phyloP scores from a whole-genome alignment of 1,140 invertebrate species.

The Andricus grossulariae region DNA sequence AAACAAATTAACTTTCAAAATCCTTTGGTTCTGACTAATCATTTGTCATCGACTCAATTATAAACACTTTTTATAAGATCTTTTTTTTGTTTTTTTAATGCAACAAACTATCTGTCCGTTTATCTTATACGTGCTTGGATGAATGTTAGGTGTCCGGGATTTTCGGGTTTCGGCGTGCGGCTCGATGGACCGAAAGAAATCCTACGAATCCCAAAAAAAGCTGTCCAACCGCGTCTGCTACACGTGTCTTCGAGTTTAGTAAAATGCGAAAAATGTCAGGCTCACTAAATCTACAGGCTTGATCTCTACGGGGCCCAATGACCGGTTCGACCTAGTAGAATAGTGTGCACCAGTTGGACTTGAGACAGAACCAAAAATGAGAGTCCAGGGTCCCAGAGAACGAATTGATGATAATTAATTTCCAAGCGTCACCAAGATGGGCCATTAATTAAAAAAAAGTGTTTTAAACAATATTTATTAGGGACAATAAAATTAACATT shows the following conservation, averaged over 20 bases:
- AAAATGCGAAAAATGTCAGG: conserved; percentile 60
- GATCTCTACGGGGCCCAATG: conserved; percentile 43
- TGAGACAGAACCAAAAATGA: conserved; percentile 32
- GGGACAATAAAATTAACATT: conserved; percentile 16
- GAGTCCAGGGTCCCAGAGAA: neutral
- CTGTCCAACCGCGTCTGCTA: conserved; percentile 55
- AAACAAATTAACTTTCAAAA: neutral
- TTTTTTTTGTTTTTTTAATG: conserved; percentile 37
- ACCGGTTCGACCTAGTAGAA: conserved; percentile 36
- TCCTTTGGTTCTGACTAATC: neutral
- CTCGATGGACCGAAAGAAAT: conserved; percentile 60
- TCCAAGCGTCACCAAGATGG: conserved; percentile 22
- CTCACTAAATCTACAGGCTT: conserved; percentile 55
- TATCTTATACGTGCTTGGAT: conserved; percentile 53
- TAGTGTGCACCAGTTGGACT: conserved; percentile 39
- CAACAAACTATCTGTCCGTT: conserved; percentile 53
- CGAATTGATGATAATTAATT: conserved; percentile 27
- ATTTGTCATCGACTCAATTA: conserved; percentile 14
- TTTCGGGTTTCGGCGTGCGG: conserved; percentile 56
- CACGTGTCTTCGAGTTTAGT: conserved; percentile 61
- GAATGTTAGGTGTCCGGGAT: conserved; percentile 55
- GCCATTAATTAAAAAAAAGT: conserved; percentile 25
- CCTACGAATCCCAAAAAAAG: conserved; percentile 63
- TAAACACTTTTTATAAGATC: too few species aligned
- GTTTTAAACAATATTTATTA: conserved; percentile 28